phyloP scores from a whole-genome alignment of 2,797 vertebrate species.

The Pelobates cultripes region DNA sequence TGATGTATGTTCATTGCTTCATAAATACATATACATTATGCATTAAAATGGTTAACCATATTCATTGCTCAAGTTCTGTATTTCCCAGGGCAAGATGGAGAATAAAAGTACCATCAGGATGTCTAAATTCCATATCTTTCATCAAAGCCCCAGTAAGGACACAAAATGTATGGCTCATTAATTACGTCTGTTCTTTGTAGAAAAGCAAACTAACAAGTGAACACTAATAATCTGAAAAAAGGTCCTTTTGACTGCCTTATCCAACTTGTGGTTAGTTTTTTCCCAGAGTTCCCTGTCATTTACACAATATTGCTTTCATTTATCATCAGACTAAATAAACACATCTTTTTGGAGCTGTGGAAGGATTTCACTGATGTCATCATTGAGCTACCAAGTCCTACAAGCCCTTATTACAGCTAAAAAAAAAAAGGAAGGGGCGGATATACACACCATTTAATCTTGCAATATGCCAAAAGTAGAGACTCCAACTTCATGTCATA shows the following conservation, averaged over 20 bases:
- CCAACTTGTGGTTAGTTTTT: constrained; percentile 17
- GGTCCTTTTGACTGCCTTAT: constrained; percentile 10
- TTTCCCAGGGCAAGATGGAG: neutral
- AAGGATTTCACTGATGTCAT: constrained; percentile 43
- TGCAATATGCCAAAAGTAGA: constrained; percentile 24
- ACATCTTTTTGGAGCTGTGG: constrained; percentile 15
- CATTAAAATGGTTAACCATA: too few relatives aligned
- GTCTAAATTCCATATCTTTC: constrained; percentile 29
- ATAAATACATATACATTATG: neutral
- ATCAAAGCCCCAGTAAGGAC: constrained; percentile 14
- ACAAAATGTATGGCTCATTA: constrained; percentile 39
- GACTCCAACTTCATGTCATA: constrained; percentile 37
- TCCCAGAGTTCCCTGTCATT: constrained; percentile 7
- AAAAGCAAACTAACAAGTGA: constrained; percentile 15
- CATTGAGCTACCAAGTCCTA: constrained; percentile 2
- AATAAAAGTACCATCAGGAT: constrained; percentile 2
- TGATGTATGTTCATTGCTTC: too few relatives aligned
- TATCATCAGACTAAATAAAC: constrained; percentile 47
- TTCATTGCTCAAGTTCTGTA: neutral
- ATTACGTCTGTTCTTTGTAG: constrained; percentile 10
- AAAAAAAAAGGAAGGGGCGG: constrained; percentile 14
- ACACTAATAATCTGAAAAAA: constrained; percentile 8
- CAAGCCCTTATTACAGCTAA: constrained; percentile 20
- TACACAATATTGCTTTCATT: constrained; percentile 42
- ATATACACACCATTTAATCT: constrained; percentile 13